Conservation (phyloP, 1,140 invertebrate species). For the Drosophila repleta region DNA sequence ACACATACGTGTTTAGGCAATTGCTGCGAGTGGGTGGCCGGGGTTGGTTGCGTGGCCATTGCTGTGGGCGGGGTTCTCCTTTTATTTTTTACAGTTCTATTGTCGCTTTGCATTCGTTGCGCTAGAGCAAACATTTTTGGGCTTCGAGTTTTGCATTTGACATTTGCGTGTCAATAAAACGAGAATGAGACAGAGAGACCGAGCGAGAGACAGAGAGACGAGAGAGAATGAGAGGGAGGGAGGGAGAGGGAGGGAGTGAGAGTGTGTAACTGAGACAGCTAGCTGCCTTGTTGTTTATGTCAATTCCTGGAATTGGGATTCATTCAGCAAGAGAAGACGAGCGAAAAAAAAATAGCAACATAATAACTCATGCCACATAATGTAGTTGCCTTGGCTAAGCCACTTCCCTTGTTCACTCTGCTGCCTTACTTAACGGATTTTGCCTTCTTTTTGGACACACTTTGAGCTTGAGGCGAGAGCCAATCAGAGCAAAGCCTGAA, state of each 20-base stretch:
- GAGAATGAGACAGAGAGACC: constrained; percentile 12
- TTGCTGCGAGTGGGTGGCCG: not conserved
- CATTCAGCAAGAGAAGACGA: too few relatives aligned
- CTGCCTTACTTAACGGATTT: too few relatives aligned
- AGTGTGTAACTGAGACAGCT: not conserved
- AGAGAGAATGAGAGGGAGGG: not conserved
- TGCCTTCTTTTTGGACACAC: too few relatives aligned
- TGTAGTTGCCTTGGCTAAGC: too few relatives aligned
- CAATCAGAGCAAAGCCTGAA: too few relatives aligned
- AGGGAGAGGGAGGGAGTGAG: not conserved
- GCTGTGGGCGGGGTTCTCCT: constrained; percentile 4
- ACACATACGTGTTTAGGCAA: constrained; percentile 1
- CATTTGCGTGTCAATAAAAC: constrained; percentile 53
- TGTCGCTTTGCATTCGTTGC: constrained; percentile 71
- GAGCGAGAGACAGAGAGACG: not conserved
- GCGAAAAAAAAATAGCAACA: too few relatives aligned
- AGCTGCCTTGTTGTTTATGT: constrained; percentile 12
- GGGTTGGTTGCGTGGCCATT: not conserved
- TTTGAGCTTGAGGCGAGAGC: too few relatives aligned
- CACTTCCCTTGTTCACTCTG: too few relatives aligned
- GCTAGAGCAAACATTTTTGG: constrained; percentile 59
- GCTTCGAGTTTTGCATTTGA: constrained; percentile 49
- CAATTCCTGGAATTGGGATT: not conserved
- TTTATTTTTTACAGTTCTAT: constrained; percentile 12
- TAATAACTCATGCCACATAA: too few relatives aligned